Evolutionary conservation across 2,797 vertebrate species (phyloP).

Genomic region (Squalus acanthias): DNA sequence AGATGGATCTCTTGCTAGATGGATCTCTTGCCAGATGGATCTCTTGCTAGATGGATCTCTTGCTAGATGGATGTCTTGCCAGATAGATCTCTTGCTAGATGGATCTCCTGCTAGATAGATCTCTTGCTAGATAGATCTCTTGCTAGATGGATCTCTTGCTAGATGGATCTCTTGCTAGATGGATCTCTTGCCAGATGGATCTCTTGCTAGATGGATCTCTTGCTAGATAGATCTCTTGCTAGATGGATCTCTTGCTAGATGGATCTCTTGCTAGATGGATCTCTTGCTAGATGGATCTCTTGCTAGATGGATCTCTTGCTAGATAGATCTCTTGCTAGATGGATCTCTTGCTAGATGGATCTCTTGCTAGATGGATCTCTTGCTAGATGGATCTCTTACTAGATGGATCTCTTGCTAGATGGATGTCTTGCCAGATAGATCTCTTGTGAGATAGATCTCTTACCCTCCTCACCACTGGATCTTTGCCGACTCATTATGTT

Average conservation of each 20-base stretch:
- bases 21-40: too few species aligned
- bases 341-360: neutral
- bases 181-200: neutral
- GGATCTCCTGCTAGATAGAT: neutral
- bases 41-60: too few species aligned
- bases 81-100: neutral
- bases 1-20: too few species aligned
- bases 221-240: too few species aligned
- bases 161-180: neutral
- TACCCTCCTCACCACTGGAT: neutral
- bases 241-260: too few species aligned
- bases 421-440: too few species aligned
- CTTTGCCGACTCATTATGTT: neutral
- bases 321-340: neutral
- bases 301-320: too few species aligned
- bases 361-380: neutral
- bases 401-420: neutral
- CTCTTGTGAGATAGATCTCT: neutral
- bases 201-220: too few species aligned
- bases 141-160: neutral
- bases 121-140: neutral
- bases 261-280: neutral
- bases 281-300: neutral
- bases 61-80: neutral
- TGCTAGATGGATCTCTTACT: neutral